A percentile compares a stretch with the other conserved stretches of the same genome.
Conservation (phyloP, 1,140 invertebrate species). For the Ptiloglossa arizonensis region DNA sequence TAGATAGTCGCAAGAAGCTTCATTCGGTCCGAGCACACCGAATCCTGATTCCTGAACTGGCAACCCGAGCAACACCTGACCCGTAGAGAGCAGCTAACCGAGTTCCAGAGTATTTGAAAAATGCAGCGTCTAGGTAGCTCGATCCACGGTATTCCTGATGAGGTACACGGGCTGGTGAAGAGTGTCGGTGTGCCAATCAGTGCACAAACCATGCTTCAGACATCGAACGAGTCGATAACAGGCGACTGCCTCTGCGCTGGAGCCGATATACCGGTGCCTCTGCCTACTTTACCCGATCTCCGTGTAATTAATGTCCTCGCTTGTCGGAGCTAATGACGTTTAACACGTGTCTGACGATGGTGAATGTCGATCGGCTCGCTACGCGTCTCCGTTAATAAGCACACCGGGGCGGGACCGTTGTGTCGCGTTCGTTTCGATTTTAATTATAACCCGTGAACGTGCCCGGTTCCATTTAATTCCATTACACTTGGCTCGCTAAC, state of each 20-base stretch:
- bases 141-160: neutral
- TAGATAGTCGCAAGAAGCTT: too few species aligned
- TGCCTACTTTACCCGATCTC: conserved; percentile 64
- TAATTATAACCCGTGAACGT: conserved; percentile 15
- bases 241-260: neutral
- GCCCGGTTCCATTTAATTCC: conserved; percentile 2
- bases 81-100: too few species aligned
- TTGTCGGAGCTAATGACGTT: conserved; percentile 69
- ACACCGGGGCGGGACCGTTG: conserved; percentile 2
- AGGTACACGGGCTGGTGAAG: neutral
- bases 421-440: conserved; percentile 20
- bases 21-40: too few species aligned
- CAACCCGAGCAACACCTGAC: too few species aligned
- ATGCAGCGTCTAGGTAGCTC: too few species aligned
- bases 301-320: conserved; percentile 71
- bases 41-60: too few species aligned
- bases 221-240: conserved; percentile 33
- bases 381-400: conserved; percentile 58
- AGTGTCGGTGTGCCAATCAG: conserved; percentile 12
- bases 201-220: neutral
- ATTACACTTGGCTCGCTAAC: neutral
- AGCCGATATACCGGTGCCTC: conserved; percentile 37
- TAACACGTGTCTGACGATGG: conserved; percentile 66
- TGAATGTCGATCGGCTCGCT: conserved; percentile 61
- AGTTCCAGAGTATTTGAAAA: too few species aligned